Evolutionary conservation across 2,113 vertebrate genomes (phyloP).

Genomic region (Cryptomyrus ogoouensis): DNA sequence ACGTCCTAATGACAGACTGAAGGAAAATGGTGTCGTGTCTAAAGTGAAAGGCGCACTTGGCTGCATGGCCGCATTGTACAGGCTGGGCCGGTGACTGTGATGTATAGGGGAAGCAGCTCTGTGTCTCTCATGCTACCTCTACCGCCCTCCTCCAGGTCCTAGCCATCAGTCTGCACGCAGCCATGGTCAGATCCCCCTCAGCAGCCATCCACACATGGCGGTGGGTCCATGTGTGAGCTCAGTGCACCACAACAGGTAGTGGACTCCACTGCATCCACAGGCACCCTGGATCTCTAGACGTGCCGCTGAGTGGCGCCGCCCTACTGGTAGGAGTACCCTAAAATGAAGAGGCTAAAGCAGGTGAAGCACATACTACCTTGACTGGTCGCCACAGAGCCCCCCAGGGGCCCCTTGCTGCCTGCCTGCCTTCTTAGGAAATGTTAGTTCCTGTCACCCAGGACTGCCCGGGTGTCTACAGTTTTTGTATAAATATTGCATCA

Average conservation of each 20-base stretch:
- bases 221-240: constrained; percentile 74
- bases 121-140: background rate
- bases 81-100: background rate
- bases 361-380: no score
- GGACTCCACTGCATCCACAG: constrained; percentile 79
- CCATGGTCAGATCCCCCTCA: constrained; percentile 89
- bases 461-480: no score
- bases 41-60: background rate
- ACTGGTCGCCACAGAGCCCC: no score
- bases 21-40: background rate
- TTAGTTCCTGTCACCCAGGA: no score
- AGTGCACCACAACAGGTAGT: constrained; percentile 50
- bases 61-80: background rate
- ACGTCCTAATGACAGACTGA: background rate
- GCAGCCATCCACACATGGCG: constrained; percentile 51
- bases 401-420: no score
- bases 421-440: no score
- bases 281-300: constrained; percentile 66
- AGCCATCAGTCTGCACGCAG: constrained; percentile 95
- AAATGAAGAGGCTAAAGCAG: no score
- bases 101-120: background rate
- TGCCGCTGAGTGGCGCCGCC: constrained; percentile 61
- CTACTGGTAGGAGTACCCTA: background rate
- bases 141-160: constrained; percentile 72
- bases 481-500: no score